phyloP scores from a whole-genome alignment of 2,888 invertebrate genomes.

The Tricholauxania praeusta region DNA sequence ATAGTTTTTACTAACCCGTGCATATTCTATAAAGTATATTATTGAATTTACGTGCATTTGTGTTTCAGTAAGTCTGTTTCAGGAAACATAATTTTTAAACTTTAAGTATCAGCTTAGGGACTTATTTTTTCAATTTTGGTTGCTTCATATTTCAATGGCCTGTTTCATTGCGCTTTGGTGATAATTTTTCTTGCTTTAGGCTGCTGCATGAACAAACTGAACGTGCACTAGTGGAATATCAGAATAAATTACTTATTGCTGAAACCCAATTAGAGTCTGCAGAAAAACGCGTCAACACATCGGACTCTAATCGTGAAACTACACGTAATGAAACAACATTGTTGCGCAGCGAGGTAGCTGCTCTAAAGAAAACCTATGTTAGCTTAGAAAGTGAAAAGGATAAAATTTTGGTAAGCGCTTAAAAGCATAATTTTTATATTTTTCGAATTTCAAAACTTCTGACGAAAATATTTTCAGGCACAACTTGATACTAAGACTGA shows the following conservation, averaged over 20 bases:
- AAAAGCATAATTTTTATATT: background rate
- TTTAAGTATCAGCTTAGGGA: background rate
- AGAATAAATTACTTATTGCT: slow-evolving; percentile 74
- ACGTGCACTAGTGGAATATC: slow-evolving; percentile 76
- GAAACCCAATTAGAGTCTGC: slow-evolving; percentile 76
- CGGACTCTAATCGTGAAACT: slow-evolving; percentile 73
- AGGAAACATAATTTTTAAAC: background rate
- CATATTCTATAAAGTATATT: too few species aligned
- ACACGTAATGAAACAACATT: slow-evolving; percentile 73
- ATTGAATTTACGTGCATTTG: too few species aligned
- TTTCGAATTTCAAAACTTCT: slow-evolving; percentile 18
- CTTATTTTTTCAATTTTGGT: background rate
- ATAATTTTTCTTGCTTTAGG: slow-evolving; percentile 66
- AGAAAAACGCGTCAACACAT: slow-evolving; percentile 71
- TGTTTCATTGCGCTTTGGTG: too few species aligned
- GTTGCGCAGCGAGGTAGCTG: slow-evolving; percentile 75
- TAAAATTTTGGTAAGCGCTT: slow-evolving; percentile 70
- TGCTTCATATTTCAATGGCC: too few species aligned
- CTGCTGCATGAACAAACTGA: slow-evolving; percentile 83
- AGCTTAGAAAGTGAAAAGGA: slow-evolving; percentile 81
- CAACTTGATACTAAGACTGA: slow-evolving; percentile 82
- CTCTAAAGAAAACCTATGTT: slow-evolving; percentile 74
- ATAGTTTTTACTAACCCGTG: too few species aligned
- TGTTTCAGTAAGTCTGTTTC: too few species aligned
- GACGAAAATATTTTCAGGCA: slow-evolving; percentile 60